Conservation (phyloP, 2,888 invertebrate species). For the Limenitis camilla region DNA sequence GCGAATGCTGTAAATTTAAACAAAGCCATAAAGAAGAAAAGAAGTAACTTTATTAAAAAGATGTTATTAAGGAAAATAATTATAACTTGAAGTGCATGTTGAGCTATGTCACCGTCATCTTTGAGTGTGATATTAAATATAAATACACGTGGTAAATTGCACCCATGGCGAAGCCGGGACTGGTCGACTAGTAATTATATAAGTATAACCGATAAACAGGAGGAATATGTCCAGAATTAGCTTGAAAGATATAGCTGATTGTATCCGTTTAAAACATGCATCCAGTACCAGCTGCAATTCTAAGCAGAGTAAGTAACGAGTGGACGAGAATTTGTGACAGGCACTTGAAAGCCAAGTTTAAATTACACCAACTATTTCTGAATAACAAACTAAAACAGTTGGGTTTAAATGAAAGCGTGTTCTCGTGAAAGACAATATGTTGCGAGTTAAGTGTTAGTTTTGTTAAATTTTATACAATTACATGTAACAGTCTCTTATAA, state of each 20-base stretch:
- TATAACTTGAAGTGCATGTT: too few relatives aligned
- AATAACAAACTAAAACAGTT: neutral
- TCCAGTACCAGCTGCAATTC: constrained; percentile 22
- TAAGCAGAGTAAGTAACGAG: constrained; percentile 20
- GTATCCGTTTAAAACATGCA: constrained; percentile 16
- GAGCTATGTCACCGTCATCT: too few relatives aligned
- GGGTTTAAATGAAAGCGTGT: neutral
- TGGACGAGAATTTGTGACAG: constrained; percentile 24
- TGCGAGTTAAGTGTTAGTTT: neutral
- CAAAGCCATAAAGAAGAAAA: too few relatives aligned
- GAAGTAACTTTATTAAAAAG: too few relatives aligned
- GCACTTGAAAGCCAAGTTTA: constrained; percentile 20
- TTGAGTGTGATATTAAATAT: too few relatives aligned
- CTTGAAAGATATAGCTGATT: constrained; percentile 9
- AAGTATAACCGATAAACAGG: too few relatives aligned
- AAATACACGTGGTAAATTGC: too few relatives aligned
- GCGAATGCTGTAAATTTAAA: too few relatives aligned
- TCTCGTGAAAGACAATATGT: constrained; percentile 1
- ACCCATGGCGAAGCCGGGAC: too few relatives aligned
- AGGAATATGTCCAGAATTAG: neutral
- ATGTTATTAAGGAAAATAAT: too few relatives aligned
- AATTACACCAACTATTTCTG: constrained; percentile 4
- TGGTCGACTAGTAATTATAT: too few relatives aligned
- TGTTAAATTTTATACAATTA: neutral
- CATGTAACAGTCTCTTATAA: too few relatives aligned